phyloP scores from a whole-genome alignment of 2,888 invertebrate genomes.

The Apamea anceps region DNA sequence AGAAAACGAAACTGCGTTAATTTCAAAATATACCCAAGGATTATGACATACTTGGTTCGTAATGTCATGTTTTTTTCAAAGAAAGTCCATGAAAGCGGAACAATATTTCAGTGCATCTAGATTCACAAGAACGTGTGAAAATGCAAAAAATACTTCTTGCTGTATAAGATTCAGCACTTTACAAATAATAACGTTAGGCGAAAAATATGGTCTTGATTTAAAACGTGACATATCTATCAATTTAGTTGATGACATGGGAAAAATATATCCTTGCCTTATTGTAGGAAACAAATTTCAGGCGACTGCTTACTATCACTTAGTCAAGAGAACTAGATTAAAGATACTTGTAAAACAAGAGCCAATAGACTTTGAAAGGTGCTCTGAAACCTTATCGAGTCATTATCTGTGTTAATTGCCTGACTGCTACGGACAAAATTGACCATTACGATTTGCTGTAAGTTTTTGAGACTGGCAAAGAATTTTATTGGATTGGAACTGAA shows the following conservation, averaged over 20 bases:
- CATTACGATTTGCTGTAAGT: background rate
- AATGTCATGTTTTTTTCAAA: background rate
- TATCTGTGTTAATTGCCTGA: background rate
- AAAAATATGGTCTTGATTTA: constrained; percentile 16
- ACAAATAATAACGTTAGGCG: constrained; percentile 21
- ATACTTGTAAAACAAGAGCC: background rate
- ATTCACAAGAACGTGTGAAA: constrained; percentile 40
- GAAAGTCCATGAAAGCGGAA: constrained; percentile 15
- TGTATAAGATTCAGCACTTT: constrained; percentile 21
- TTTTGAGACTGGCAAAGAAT: background rate
- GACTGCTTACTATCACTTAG: background rate
- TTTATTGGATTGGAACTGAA: too few species aligned
- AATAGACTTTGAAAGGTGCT: background rate
- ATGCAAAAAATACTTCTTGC: background rate
- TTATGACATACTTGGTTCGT: background rate
- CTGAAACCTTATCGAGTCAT: background rate
- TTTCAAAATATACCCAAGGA: background rate
- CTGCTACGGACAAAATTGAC: background rate
- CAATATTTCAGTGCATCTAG: constrained; percentile 1
- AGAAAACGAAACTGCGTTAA: background rate
- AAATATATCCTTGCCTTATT: constrained; percentile 4
- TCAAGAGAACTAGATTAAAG: background rate
- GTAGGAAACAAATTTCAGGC: background rate
- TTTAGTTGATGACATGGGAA: constrained; percentile 19
- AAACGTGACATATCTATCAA: constrained; percentile 48